A percentile compares a stretch with the other conserved stretches of the same genome.
Conservation (phyloP, 2,888 invertebrate genomes). For the Eupithecia subumbrata region DNA sequence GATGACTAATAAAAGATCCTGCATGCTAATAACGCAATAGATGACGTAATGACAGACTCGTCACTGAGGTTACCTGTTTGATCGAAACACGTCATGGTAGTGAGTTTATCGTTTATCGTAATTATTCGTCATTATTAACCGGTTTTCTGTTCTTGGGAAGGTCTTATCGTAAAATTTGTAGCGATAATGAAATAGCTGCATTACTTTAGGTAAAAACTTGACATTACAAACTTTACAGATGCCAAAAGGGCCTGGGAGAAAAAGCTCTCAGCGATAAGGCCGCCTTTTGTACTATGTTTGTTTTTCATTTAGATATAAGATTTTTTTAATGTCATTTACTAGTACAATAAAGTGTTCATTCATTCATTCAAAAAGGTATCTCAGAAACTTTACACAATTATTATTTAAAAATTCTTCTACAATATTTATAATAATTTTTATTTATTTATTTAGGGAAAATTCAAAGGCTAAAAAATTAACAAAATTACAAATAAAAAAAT, state of each 20-base stretch:
- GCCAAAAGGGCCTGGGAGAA: too few species aligned
- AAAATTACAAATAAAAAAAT: too few species aligned
- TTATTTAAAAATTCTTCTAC: background rate
- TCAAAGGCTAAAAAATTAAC: too few species aligned
- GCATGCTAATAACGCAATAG: constrained; percentile 11
- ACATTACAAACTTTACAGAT: background rate
- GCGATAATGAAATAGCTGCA: constrained; percentile 12
- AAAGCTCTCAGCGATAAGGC: too few species aligned
- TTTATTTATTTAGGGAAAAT: too few species aligned
- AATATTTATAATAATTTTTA: background rate
- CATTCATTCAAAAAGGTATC: too few species aligned
- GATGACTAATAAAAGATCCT: constrained; percentile 23
- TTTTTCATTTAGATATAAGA: too few species aligned
- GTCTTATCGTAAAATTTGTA: constrained; percentile 16
- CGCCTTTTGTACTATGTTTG: too few species aligned
- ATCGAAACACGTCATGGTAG: constrained; percentile 31
- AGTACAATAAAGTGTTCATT: too few species aligned
- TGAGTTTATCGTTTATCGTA: constrained; percentile 14
- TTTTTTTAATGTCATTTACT: too few species aligned
- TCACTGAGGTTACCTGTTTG: constrained; percentile 29
- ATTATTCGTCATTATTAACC: constrained; percentile 36
- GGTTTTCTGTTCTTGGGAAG: constrained; percentile 34
- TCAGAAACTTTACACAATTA: background rate
- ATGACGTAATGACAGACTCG: constrained; percentile 20
- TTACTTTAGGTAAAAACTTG: constrained; percentile 14